Evolutionary conservation across 2,888 invertebrate genomes (phyloP).

Genomic region (Anoplius nigerrimus): DNA sequence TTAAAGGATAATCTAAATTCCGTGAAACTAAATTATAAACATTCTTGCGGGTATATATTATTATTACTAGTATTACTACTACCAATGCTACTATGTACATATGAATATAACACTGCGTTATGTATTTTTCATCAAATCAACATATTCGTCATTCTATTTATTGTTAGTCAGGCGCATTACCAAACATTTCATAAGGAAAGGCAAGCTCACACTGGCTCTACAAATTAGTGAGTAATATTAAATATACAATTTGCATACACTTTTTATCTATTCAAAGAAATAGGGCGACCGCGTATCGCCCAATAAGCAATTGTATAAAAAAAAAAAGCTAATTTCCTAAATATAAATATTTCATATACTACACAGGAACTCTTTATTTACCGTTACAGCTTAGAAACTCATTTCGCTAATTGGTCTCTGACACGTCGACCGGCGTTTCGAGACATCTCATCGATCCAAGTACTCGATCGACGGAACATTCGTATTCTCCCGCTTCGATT

Average conservation of each 20-base stretch:
- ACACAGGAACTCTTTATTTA: constrained; percentile 41
- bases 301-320: constrained; percentile 73
- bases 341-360: constrained; percentile 74
- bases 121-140: constrained; percentile 55
- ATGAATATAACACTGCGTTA: constrained; percentile 52
- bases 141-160: constrained; percentile 66
- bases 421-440: no score
- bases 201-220: constrained; percentile 68
- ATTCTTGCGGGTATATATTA: constrained; percentile 44
- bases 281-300: constrained; percentile 60
- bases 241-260: constrained; percentile 59
- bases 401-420: no score
- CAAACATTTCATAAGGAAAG: constrained; percentile 56
- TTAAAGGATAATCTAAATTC: constrained; percentile 66
- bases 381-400: not conserved
- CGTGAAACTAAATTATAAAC: constrained; percentile 54
- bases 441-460: no score
- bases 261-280: constrained; percentile 61
- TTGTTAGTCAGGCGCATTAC: constrained; percentile 58
- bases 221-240: constrained; percentile 62
- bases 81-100: constrained; percentile 61
- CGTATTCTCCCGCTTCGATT: no score
- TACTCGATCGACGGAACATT: no score
- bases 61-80: constrained; percentile 38
- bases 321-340: constrained; percentile 73